phyloP scores from a whole-genome alignment of 2,797 vertebrate species.

The Hafferia zeledoni region DNA sequence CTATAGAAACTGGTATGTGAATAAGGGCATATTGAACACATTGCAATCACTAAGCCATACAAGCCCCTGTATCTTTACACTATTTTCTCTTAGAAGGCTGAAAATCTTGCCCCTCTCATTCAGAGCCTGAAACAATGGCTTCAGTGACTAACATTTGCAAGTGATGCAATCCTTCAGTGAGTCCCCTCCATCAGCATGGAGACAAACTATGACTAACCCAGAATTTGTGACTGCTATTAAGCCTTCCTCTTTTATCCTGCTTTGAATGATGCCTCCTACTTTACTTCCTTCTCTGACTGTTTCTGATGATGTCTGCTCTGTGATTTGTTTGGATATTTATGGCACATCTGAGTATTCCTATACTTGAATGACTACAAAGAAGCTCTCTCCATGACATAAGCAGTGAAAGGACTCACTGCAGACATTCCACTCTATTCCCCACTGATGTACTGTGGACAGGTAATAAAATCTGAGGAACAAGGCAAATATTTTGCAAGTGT shows the following conservation, averaged over 20 bases:
- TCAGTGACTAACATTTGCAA: slow-evolving; percentile 10
- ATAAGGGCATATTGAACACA: not conserved
- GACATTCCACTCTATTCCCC: not conserved
- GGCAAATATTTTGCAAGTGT: not conserved
- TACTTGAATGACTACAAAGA: not conserved
- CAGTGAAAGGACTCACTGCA: not conserved
- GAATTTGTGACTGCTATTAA: slow-evolving; percentile 25
- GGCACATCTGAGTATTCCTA: not conserved
- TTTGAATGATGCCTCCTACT: slow-evolving; percentile 30
- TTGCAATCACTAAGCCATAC: not conserved
- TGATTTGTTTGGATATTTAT: slow-evolving; percentile 30
- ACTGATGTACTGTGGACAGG: not conserved
- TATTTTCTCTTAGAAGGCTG: not conserved
- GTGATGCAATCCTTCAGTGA: slow-evolving; percentile 5
- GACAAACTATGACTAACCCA: slow-evolving; percentile 50
- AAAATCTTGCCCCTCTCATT: not conserved
- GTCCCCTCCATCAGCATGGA: not conserved
- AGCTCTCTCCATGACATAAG: not conserved
- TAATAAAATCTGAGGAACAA: slow-evolving; percentile 9
- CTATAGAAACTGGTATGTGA: not conserved
- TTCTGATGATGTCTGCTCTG: slow-evolving; percentile 26
- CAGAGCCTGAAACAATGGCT: not conserved
- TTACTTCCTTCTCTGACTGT: slow-evolving; percentile 6
- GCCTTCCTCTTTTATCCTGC: slow-evolving; percentile 8
- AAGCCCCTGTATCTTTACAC: not conserved